These are phyloP conservation scores for Physella acuta DNA, from an alignment of 1,140 invertebrate species.

Conservation along the genomic window DNA sequence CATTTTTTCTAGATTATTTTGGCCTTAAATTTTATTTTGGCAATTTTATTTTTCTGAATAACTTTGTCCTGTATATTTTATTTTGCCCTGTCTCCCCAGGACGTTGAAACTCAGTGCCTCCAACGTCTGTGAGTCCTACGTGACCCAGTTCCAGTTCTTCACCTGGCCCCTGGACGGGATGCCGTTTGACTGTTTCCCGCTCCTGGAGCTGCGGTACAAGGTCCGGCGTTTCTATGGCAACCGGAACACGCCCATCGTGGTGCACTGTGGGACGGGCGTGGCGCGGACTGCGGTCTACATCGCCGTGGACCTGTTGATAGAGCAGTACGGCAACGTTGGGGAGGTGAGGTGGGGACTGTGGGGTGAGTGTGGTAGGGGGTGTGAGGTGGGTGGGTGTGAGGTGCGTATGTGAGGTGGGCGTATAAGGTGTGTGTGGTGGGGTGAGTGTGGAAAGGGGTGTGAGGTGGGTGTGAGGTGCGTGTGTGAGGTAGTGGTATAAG, in stretches of 20 bases:
- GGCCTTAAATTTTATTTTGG: no score
- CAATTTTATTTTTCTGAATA: no score
- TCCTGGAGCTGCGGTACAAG: conserved; percentile 90
- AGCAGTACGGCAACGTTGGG: conserved; percentile 44
- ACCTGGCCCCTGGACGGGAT: conserved; percentile 98
- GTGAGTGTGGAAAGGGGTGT: no score
- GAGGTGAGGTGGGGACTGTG: background rate
- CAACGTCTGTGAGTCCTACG: conserved; percentile 10
- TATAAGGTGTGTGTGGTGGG: no score
- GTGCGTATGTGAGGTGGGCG: background rate
- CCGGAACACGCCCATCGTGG: conserved; percentile 80
- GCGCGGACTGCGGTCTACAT: conserved; percentile 50
- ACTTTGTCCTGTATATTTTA: background rate
- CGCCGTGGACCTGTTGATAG: conserved; percentile 47
- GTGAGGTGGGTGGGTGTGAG: background rate
- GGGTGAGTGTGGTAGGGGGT: background rate
- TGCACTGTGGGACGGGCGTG: conserved; percentile 79
- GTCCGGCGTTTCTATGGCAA: conserved; percentile 65
- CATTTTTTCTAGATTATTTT: no score
- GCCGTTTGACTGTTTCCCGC: conserved; percentile 94
- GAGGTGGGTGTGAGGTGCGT: no score
- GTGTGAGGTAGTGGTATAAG: no score
- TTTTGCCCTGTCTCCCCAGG: background rate
- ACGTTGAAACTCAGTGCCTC: background rate
- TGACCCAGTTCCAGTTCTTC: conserved; percentile 81